phyloP scores from a whole-genome alignment of 2,113 vertebrate genomes.

The Antennarius striatus region DNA sequence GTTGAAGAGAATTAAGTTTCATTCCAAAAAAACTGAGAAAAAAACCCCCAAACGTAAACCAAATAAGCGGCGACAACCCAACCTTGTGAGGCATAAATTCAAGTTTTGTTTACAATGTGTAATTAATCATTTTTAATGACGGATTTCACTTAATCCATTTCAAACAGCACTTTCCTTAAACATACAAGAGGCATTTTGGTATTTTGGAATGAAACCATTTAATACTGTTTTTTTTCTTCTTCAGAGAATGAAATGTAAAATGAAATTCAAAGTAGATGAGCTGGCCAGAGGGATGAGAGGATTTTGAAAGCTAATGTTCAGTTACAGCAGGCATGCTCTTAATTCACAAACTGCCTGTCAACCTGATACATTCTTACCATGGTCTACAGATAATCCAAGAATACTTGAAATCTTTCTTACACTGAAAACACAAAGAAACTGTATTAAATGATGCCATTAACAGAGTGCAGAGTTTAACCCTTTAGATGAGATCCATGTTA shows the following conservation, averaged over 20 bases:
- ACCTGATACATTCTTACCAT: slow-evolving; percentile 90
- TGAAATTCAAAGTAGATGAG: slow-evolving; percentile 45
- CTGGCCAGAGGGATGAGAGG: slow-evolving; percentile 35
- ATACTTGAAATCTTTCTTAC: slow-evolving; percentile 99
- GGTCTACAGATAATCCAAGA: slow-evolving; percentile 99
- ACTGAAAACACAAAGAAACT: slow-evolving; percentile 98
- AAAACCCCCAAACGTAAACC: background rate
- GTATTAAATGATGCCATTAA: slow-evolving; percentile 77
- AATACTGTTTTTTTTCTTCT: slow-evolving; percentile 12
- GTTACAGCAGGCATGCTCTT: slow-evolving; percentile 59
- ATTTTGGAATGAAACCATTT: slow-evolving; percentile 55
- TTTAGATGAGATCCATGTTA: background rate
- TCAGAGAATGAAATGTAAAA: slow-evolving; percentile 2
- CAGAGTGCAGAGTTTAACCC: slow-evolving; percentile 30
- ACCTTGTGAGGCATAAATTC: background rate
- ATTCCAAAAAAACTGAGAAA: slow-evolving; percentile 41
- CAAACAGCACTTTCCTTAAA: background rate
- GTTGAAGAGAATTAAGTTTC: slow-evolving; percentile 36
- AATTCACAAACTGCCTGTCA: slow-evolving; percentile 77
- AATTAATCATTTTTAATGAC: background rate
- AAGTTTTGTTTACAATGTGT: too few relatives aligned
- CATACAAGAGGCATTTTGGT: background rate
- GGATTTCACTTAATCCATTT: background rate
- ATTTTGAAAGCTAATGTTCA: slow-evolving; percentile 40
- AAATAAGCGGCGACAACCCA: background rate